Evolutionary conservation across 2,113 vertebrate genomes (phyloP), one percentile per base, ranked within the genome.

Genomic region (Hippopotamus amphibius): DNA sequence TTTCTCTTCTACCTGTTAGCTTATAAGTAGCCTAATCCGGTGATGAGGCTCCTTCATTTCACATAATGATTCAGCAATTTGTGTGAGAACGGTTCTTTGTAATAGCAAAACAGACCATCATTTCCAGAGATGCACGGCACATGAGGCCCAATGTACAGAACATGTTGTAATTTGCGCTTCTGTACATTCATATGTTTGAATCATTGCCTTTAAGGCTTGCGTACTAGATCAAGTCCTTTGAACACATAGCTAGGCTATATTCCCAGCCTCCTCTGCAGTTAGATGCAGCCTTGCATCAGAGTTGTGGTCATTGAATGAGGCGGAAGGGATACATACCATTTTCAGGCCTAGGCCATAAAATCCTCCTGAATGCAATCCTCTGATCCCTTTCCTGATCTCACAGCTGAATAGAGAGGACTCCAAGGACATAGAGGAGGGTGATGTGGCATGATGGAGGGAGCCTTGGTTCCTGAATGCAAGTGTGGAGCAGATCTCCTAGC

Each of bases 51-150:
- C 3, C 21, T 90, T 17, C 4, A 41, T 53, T 90, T 89, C 85
- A 94, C 22, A 48, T 15, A 77, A n/a, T 74, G 55, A 91, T 61
- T 95, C 50, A 86, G 33, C 37, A 86, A 55, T 95, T 96, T 69
- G n/a, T 94, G 55, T 66, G 79, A 88, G 41, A 88, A 88, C 2
- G 15, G 22, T 41, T n/a, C 33, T 97, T 91, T 74, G 66, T 88
- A 66, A 71, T 50, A 71, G 22, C 59, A 90, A 93, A 93, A 28
- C 59, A 81, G 46, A 90, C 17, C 12, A 68, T 88, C 28, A 87
- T 90, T 92, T 71, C 83, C 57, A 80, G 61, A 96, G 63, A 63
- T 59, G 69, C 24, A 12, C 19, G 30, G 33, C 9, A 21, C 10
- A 8, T 4, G 43, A 88, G 55, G 88, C 14, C 74, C 93, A 66